A percentile compares a stretch with the other conserved stretches of the same genome.
phyloP scores from a whole-genome alignment of 2,797 vertebrate genomes.

The Fratercula arctica region DNA sequence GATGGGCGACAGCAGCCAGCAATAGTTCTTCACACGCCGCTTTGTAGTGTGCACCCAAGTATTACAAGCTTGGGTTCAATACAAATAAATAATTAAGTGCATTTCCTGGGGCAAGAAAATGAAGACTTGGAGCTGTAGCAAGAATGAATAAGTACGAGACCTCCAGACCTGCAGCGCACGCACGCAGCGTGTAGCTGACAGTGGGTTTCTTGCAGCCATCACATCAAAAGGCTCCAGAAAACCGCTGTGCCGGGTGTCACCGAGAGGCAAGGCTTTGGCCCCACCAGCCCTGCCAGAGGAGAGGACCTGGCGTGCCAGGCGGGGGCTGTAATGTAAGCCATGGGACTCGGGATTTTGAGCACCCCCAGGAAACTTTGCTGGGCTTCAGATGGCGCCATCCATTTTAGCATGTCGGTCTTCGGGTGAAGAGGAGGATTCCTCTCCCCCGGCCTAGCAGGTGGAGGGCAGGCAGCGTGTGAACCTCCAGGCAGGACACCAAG shows the following conservation, averaged over 20 bases:
- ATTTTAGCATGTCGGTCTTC: accelerated
- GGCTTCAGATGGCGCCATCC: accelerated
- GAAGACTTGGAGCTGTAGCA: conserved; percentile 34
- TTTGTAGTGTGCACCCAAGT: conserved; percentile 52
- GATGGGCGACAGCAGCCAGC: conserved; percentile 1
- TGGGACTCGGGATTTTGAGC: accelerated
- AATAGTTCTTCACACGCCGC: accelerated
- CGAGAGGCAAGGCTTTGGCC: background rate
- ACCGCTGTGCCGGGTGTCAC: background rate
- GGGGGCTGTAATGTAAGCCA: accelerated
- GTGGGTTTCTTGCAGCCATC: background rate
- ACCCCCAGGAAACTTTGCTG: background rate
- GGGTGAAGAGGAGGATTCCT: background rate
- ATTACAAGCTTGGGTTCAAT: background rate
- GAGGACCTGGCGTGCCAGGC: accelerated
- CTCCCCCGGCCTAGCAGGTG: background rate
- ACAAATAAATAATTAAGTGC: conserved; percentile 48
- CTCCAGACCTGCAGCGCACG: background rate
- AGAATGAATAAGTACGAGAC: background rate
- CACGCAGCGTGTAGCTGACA: background rate
- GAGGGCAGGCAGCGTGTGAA: accelerated
- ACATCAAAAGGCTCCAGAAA: conserved; percentile 11
- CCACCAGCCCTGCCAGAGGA: accelerated
- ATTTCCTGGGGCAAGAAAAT: conserved; percentile 32
- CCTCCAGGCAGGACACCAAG: background rate